Evolutionary conservation across 2,888 invertebrate species (phyloP).

Genomic region (Eupithecia subfuscata): DNA sequence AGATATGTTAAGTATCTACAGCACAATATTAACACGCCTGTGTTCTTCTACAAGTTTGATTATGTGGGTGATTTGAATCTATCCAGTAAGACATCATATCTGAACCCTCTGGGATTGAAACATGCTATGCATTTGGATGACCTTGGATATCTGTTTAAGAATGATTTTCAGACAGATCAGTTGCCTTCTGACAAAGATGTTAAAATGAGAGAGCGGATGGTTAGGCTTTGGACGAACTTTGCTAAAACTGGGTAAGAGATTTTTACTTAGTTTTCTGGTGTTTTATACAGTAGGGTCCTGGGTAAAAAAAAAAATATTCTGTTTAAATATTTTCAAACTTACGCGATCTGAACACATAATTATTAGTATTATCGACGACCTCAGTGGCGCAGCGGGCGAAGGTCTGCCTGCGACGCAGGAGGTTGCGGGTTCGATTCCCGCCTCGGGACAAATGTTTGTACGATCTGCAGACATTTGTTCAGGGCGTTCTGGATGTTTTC

Average conservation of each 20-base stretch:
- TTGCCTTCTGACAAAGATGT: constrained; percentile 67
- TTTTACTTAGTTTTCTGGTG: not conserved
- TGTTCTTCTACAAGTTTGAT: constrained; percentile 75
- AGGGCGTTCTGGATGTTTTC: too few relatives aligned
- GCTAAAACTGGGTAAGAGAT: constrained; percentile 76
- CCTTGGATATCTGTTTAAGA: constrained; percentile 71
- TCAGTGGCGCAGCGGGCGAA: too few relatives aligned
- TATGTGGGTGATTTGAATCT: constrained; percentile 72
- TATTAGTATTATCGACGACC: too few relatives aligned
- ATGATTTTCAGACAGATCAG: constrained; percentile 61
- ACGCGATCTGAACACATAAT: too few relatives aligned
- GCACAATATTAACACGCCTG: constrained; percentile 66
- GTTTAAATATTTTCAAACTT: too few relatives aligned
- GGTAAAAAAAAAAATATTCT: too few relatives aligned
- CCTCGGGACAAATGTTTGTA: too few relatives aligned
- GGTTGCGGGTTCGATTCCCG: too few relatives aligned
- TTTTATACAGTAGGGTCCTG: too few relatives aligned
- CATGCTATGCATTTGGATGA: constrained; percentile 71
- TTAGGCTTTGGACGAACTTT: constrained; percentile 78
- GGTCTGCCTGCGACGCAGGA: too few relatives aligned
- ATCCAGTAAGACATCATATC: constrained; percentile 49
- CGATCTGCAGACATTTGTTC: too few relatives aligned
- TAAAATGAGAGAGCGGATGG: constrained; percentile 73
- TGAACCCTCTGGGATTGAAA: constrained; percentile 50
- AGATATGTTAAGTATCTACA: constrained; percentile 70